Conservation (phyloP, 2,888 invertebrate genomes). For the Trisateles emortualis region DNA sequence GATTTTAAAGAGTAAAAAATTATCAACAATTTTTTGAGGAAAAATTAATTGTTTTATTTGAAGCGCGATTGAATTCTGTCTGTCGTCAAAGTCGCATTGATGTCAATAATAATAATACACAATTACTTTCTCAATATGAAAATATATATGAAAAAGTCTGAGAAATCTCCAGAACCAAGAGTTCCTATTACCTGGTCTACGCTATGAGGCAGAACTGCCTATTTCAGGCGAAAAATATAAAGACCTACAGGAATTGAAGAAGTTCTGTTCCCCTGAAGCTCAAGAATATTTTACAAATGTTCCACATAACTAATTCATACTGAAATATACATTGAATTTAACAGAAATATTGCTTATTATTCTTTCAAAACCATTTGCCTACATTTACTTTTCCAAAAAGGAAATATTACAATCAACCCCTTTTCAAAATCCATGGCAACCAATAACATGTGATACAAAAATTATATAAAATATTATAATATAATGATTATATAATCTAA, state of each 20-base stretch:
- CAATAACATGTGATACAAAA: no score
- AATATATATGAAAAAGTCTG: no score
- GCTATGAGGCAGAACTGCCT: constrained; percentile 17
- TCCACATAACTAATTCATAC: constrained; percentile 17
- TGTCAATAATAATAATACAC: no score
- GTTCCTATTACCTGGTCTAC: constrained; percentile 13
- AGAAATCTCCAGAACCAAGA: constrained; percentile 17
- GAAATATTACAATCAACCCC: constrained; percentile 14
- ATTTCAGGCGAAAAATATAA: constrained; percentile 19
- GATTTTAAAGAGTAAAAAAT: no score
- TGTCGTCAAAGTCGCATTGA: no score
- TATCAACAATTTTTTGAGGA: no score
- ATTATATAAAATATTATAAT: no score
- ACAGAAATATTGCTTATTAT: constrained; percentile 14
- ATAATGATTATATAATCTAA: no score
- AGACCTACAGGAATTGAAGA: constrained; percentile 20
- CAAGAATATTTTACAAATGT: constrained; percentile 20
- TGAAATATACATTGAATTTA: constrained; percentile 10
- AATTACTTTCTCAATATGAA: no score
- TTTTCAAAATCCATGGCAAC: no score
- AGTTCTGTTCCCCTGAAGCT: constrained; percentile 15
- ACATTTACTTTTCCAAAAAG: constrained; percentile 13
- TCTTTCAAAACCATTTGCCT: constrained; percentile 14
- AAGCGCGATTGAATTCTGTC: no score
- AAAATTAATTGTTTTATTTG: no score